Evolutionary conservation across 1,140 invertebrate species (phyloP).

Genomic region (Idris sp.): DNA sequence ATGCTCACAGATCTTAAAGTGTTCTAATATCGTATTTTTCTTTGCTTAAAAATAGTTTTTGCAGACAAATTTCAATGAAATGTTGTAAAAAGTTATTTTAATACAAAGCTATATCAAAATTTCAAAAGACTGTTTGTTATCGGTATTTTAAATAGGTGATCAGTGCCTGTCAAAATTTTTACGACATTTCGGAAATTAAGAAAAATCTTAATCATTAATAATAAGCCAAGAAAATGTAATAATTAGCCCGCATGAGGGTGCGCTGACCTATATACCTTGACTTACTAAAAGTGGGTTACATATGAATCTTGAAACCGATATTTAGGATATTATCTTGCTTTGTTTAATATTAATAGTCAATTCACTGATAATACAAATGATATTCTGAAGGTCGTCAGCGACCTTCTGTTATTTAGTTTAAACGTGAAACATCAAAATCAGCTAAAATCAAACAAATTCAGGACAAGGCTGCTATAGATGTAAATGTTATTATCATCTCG

Average conservation of each 20-base stretch:
- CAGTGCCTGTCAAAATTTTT: too few relatives aligned
- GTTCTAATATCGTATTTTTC: too few relatives aligned
- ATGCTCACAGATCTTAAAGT: too few relatives aligned
- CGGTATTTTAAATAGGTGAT: too few relatives aligned
- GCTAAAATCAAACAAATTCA: constrained; percentile 52
- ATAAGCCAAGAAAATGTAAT: constrained; percentile 67
- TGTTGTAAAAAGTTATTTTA: too few relatives aligned
- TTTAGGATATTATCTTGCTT: constrained; percentile 66
- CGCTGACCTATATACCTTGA: constrained; percentile 77
- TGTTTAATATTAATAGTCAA: constrained; percentile 40
- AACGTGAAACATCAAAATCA: constrained; percentile 41
- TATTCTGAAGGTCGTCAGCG: constrained; percentile 43
- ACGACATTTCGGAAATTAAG: too few relatives aligned
- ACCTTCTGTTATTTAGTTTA: constrained; percentile 38
- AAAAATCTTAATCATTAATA: constrained; percentile 62
- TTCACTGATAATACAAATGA: constrained; percentile 58
- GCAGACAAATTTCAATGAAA: too few relatives aligned
- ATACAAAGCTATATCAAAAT: too few relatives aligned
- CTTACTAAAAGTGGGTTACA: constrained; percentile 72
- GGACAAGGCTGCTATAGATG: constrained; percentile 35
- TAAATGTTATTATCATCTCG: constrained; percentile 37
- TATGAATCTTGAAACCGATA: constrained; percentile 62
- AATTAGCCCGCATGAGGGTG: constrained; percentile 76
- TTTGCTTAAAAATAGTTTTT: too few relatives aligned
- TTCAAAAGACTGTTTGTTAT: too few relatives aligned